phyloP scores from a whole-genome alignment of 2,113 vertebrate species.

The Herpetotheres cachinnans region DNA sequence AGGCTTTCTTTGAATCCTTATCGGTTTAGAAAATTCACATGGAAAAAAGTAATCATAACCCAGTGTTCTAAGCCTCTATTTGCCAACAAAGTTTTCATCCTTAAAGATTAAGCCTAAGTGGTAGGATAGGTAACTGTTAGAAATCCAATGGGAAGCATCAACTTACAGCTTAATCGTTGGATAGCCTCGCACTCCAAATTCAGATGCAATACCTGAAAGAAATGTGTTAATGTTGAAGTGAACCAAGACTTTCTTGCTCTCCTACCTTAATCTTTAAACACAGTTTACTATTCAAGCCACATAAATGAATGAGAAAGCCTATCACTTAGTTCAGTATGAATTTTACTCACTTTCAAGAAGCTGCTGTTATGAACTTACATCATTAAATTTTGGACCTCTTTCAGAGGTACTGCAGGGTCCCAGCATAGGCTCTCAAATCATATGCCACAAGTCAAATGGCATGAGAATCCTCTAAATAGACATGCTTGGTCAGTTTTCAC shows the following conservation, averaged over 20 bases:
- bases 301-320: neutral
- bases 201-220: conserved; percentile 89
- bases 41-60: neutral
- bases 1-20: neutral
- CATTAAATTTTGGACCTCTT: neutral
- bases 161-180: conserved; percentile 99
- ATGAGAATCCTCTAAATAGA: neutral
- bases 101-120: neutral
- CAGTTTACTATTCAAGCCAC: neutral
- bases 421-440: neutral
- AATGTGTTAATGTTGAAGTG: neutral
- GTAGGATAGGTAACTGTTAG: neutral
- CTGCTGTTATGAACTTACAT: neutral
- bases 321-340: neutral
- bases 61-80: neutral
- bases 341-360: neutral
- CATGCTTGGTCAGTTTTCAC: neutral
- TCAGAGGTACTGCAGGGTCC: neutral
- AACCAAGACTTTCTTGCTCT: neutral
- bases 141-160: neutral
- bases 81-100: neutral
- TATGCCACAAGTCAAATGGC: neutral
- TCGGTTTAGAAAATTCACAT: neutral
- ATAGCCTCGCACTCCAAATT: conserved; percentile 96
- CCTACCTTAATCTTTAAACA: neutral